A percentile compares a stretch with the other conserved stretches of the same genome.
These are phyloP conservation scores for Todiramphus saurophagus DNA, from an alignment of 2,113 vertebrate species.

Conservation along the genomic window DNA sequence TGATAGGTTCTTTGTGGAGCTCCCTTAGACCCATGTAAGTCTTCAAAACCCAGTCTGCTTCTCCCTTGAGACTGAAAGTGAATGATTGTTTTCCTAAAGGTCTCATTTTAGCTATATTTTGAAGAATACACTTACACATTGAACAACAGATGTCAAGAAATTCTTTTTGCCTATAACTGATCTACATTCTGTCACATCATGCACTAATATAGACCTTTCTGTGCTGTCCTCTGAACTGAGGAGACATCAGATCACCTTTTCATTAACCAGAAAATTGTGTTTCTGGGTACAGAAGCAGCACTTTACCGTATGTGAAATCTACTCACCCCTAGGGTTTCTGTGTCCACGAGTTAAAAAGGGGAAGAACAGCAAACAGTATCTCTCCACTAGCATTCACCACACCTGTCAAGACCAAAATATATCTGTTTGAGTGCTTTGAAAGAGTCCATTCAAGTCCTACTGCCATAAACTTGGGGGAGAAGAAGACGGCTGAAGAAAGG, in stretches of 20 bases:
- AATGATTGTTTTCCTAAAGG: neutral
- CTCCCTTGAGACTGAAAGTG: neutral
- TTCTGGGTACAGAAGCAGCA: neutral
- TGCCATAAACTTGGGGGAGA: neutral
- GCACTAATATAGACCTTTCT: neutral
- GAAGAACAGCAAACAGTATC: neutral
- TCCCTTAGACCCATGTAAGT: neutral
- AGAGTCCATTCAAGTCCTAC: neutral
- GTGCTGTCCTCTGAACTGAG: neutral
- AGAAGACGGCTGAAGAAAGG: neutral
- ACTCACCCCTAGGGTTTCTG: neutral
- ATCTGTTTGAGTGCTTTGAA: neutral
- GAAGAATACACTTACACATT: neutral
- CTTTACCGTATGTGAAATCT: neutral
- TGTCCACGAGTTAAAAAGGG: neutral
- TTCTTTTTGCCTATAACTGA: neutral
- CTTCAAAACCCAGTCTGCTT: neutral
- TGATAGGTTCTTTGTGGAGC: neutral
- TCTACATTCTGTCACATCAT: neutral
- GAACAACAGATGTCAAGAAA: neutral
- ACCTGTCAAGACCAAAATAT: neutral
- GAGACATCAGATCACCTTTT: neutral
- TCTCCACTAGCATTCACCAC: neutral
- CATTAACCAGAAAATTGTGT: neutral
- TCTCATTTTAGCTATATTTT: neutral